Percentiles rank a stretch among this genome's conserved stretches.
phyloP scores from a whole-genome alignment of 2,888 invertebrate genomes.

The Cephus pygmeus region DNA sequence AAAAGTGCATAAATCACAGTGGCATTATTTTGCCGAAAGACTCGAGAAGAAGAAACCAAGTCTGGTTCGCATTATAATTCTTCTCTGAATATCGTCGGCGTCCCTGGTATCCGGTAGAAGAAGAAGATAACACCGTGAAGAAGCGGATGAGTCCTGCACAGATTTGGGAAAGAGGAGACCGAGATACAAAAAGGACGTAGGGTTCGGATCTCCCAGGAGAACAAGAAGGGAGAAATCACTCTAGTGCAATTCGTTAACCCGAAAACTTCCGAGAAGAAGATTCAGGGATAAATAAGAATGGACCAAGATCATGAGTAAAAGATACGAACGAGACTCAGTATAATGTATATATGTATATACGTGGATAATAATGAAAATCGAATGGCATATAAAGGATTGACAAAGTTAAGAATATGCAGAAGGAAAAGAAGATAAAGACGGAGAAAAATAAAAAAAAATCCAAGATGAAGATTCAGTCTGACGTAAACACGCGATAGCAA shows the following conservation, averaged over 20 bases:
- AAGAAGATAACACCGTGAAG: not conserved
- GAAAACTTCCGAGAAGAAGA: constrained; percentile 1
- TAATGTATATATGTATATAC: not conserved
- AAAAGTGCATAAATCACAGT: constrained; percentile 23
- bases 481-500: constrained; percentile 1
- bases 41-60: constrained; percentile 19
- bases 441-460: constrained; percentile 17
- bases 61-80: constrained; percentile 46
- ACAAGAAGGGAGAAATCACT: not conserved
- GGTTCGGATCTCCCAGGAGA: not conserved
- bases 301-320: not conserved
- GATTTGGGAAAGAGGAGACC: not conserved
- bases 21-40: constrained; percentile 47
- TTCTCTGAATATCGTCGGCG: constrained; percentile 41
- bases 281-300: not conserved
- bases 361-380: constrained; percentile 11
- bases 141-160: not conserved
- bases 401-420: constrained; percentile 2
- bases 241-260: not conserved
- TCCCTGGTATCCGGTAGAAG: not conserved
- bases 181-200: not conserved
- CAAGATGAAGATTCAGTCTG: constrained; percentile 21
- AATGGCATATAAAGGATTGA: not conserved
- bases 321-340: not conserved
- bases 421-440: constrained; percentile 14